phyloP scores from a whole-genome alignment of 1,140 invertebrate genomes.

The Ceratosolen fusciceps region DNA sequence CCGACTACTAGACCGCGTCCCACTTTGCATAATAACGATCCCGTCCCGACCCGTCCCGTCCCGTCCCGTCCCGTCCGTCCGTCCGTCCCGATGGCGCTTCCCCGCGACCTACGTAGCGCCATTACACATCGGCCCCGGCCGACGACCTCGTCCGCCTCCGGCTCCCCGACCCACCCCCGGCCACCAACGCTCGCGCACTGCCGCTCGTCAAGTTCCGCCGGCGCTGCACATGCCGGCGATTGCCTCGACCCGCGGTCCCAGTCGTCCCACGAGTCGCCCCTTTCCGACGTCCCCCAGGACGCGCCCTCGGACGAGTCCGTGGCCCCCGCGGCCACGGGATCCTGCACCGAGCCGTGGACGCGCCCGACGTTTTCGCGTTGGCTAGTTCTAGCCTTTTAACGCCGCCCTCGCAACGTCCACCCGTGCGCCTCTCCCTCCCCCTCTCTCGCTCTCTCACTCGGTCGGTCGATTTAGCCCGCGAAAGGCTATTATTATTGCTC shows the following conservation, averaged over 20 bases:
- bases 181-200: slow-evolving; percentile 34
- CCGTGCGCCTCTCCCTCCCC: neutral
- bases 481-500: no score
- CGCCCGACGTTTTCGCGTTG: no score
- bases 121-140: slow-evolving; percentile 59
- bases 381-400: no score
- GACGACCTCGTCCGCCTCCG: slow-evolving; percentile 55
- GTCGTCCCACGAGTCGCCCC: slow-evolving; percentile 1
- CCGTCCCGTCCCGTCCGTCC: no score
- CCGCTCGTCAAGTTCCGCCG: slow-evolving; percentile 58
- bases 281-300: slow-evolving; percentile 52
- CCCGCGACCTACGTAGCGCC: slow-evolving; percentile 50
- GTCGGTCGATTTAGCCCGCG: no score
- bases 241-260: slow-evolving; percentile 50
- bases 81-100: neutral
- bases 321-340: neutral
- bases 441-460: neutral
- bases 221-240: slow-evolving; percentile 60
- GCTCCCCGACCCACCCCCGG: neutral
- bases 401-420: no score
- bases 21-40: slow-evolving; percentile 58
- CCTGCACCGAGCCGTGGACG: no score
- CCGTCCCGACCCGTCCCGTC: neutral
- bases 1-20: slow-evolving; percentile 20
- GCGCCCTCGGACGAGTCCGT: neutral